Evolutionary conservation across 1,140 invertebrate genomes (phyloP).

Genomic region (Formica exsecta): DNA sequence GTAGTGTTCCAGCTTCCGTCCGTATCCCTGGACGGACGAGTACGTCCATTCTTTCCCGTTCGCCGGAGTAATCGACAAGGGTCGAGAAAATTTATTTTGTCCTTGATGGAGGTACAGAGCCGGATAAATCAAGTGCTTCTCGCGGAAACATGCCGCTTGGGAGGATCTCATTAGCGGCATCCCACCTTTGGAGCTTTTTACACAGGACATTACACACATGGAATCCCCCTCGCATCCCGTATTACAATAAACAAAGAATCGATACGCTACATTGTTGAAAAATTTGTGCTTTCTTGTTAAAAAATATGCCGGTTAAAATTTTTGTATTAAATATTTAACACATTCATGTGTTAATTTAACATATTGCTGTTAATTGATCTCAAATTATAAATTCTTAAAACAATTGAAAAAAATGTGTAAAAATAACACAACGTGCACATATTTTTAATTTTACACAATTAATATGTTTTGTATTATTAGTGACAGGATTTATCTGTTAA

Average conservation of each 20-base stretch:
- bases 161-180: slow-evolving; percentile 38
- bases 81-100: slow-evolving; percentile 36
- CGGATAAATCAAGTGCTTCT: slow-evolving; percentile 58
- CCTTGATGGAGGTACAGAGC: slow-evolving; percentile 13
- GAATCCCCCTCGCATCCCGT: neutral
- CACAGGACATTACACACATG: neutral
- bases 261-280: no score
- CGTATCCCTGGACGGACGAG: slow-evolving; percentile 21
- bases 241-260: neutral
- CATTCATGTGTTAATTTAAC: no score
- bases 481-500: no score
- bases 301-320: no score
- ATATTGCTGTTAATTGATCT: no score
- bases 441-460: no score
- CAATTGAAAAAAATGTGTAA: no score
- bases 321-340: no score
- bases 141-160: neutral
- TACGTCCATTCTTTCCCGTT: slow-evolving; percentile 38
- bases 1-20: neutral
- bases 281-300: no score
- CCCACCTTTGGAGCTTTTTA: neutral
- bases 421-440: no score
- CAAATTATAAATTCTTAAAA: no score
- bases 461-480: no score
- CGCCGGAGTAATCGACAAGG: slow-evolving; percentile 57